Conservation (phyloP, 1,140 invertebrate species). For the Apolygus lucorum region DNA sequence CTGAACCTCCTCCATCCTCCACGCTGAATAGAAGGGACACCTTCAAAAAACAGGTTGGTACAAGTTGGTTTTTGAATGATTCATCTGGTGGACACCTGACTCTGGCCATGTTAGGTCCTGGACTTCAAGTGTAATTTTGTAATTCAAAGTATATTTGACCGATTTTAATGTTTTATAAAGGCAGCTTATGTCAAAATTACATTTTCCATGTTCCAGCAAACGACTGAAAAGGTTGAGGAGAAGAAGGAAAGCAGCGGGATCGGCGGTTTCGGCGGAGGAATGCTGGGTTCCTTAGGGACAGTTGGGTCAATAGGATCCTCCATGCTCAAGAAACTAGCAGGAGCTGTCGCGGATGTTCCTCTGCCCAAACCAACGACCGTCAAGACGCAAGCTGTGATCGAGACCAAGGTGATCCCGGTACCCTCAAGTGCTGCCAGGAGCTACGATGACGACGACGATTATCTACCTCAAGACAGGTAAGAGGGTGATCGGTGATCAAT, state of each 20-base stretch:
- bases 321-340: conserved; percentile 1
- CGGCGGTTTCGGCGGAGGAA: not conserved
- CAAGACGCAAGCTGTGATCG: conserved; percentile 31
- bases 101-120: too few relatives aligned
- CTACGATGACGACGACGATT: conserved; percentile 19
- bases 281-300: conserved; percentile 5
- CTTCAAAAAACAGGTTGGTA: conserved; percentile 4
- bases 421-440: conserved; percentile 6
- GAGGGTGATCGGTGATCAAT: too few relatives aligned
- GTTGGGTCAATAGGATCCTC: not conserved
- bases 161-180: not conserved
- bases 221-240: not conserved
- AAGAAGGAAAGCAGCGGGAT: conserved; percentile 4
- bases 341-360: conserved; percentile 40
- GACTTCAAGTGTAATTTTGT: too few relatives aligned
- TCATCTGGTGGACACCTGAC: too few relatives aligned
- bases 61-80: too few relatives aligned
- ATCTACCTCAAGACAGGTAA: not conserved
- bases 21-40: not conserved
- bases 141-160: too few relatives aligned
- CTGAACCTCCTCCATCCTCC: not conserved
- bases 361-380: conserved; percentile 37
- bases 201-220: conserved; percentile 1
- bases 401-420: conserved; percentile 5
- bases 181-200: not conserved